Percentiles rank a stretch among this genome's conserved stretches.
Conservation (phyloP, 1,140 invertebrate species). For the Euwallacea fornicatus region DNA sequence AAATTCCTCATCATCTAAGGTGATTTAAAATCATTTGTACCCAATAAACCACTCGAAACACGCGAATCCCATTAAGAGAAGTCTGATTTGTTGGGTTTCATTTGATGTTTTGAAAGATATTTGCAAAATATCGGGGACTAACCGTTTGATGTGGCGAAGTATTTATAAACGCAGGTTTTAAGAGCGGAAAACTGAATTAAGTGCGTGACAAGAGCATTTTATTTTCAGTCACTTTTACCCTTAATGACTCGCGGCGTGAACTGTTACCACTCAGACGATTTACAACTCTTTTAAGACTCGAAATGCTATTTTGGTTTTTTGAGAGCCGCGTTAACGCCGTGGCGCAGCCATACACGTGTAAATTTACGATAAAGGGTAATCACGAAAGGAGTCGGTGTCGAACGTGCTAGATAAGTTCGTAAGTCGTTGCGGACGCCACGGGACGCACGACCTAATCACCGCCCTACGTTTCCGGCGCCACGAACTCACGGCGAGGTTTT, state of each 20-base stretch:
- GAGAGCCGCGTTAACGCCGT: too few relatives aligned
- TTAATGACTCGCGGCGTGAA: constrained; percentile 29
- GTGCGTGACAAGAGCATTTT: constrained; percentile 23
- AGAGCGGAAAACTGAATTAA: constrained; percentile 21
- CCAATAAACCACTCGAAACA: constrained; percentile 15
- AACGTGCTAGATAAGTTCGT: too few relatives aligned
- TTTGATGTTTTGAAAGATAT: constrained; percentile 38
- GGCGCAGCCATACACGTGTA: too few relatives aligned
- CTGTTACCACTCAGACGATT: constrained; percentile 27
- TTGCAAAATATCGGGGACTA: constrained; percentile 39
- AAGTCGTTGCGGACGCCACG: too few relatives aligned
- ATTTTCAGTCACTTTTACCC: constrained; percentile 16
- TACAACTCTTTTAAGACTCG: constrained; percentile 15
- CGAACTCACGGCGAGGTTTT: too few relatives aligned
- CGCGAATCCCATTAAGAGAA: constrained; percentile 7
- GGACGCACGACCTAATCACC: too few relatives aligned
- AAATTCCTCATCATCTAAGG: neutral
- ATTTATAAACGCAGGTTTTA: constrained; percentile 36
- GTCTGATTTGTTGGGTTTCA: constrained; percentile 28
- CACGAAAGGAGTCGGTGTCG: too few relatives aligned
- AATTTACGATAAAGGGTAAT: too few relatives aligned
- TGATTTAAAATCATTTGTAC: constrained; percentile 11
- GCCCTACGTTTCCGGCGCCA: too few relatives aligned
- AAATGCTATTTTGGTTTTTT: too few relatives aligned
- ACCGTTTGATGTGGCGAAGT: constrained; percentile 35